These are phyloP conservation scores for Euthynnus affinis DNA, from an alignment of 2,797 vertebrate species.

Conservation along the genomic window DNA sequence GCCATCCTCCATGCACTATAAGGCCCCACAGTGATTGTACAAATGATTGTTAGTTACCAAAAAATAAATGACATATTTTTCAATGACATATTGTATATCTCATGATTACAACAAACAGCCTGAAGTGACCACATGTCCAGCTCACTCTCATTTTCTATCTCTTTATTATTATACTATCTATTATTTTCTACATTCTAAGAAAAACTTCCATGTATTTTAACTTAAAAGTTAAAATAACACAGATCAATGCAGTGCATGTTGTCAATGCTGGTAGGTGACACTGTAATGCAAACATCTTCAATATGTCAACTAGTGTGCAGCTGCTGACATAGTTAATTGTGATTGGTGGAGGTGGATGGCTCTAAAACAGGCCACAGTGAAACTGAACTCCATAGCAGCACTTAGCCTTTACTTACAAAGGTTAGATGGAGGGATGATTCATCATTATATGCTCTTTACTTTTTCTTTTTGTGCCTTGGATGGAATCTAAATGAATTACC, in stretches of 20 bases:
- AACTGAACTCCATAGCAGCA: constrained; percentile 31
- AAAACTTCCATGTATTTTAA: not conserved
- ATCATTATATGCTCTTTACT: constrained; percentile 6
- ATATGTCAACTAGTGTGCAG: constrained; percentile 58
- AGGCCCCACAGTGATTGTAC: too few species aligned
- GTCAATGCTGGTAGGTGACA: constrained; percentile 8
- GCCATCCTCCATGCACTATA: too few species aligned
- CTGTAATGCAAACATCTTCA: constrained; percentile 24
- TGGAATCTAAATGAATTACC: constrained; percentile 25
- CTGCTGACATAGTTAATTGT: constrained; percentile 63
- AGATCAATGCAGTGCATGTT: not conserved
- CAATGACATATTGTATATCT: too few species aligned
- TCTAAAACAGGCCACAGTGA: constrained; percentile 49
- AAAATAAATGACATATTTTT: too few species aligned
- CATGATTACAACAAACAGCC: too few species aligned
- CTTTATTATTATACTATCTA: too few species aligned
- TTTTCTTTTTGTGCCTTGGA: not conserved
- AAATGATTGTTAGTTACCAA: too few species aligned
- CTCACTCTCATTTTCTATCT: too few species aligned
- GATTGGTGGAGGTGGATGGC: constrained; percentile 55
- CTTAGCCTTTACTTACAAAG: constrained; percentile 38
- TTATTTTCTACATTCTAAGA: not conserved
- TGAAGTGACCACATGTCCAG: not conserved
- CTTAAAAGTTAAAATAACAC: not conserved
- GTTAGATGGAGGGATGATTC: constrained; percentile 35